Percentiles rank a stretch among this genome's conserved stretches.
These are phyloP conservation scores for Brachionus plicatilis DNA, from an alignment of 1,140 invertebrate genomes.

Conservation along the genomic window DNA sequence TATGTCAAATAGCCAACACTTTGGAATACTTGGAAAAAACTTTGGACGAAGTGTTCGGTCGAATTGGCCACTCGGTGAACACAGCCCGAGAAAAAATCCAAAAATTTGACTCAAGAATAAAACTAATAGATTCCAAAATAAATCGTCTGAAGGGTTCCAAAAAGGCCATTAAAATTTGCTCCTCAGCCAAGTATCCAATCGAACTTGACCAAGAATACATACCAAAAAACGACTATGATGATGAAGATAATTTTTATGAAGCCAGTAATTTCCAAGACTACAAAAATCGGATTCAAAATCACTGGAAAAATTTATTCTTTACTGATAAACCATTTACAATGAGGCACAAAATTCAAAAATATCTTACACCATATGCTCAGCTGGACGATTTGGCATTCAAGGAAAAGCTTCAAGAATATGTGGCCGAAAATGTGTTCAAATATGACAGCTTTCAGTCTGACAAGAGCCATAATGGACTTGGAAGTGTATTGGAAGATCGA, in stretches of 20 bases:
- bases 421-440: not conserved
- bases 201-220: not conserved
- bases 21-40: constrained; percentile 25
- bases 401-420: constrained; percentile 29
- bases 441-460: not conserved
- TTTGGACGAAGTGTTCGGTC: constrained; percentile 6
- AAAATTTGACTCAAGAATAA: constrained; percentile 15
- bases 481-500: constrained; percentile 4
- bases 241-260: constrained; percentile 35
- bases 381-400: constrained; percentile 32
- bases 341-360: constrained; percentile 37
- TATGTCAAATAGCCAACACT: constrained; percentile 29
- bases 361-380: constrained; percentile 7
- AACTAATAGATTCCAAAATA: constrained; percentile 26
- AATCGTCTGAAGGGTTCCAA: constrained; percentile 15
- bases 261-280: not conserved
- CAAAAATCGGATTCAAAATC: not conserved
- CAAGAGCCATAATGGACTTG: not conserved
- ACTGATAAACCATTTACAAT: not conserved
- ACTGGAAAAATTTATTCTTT: constrained; percentile 35
- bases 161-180: constrained; percentile 34
- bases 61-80: not conserved
- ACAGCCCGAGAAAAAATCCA: constrained; percentile 9
- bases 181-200: constrained; percentile 16
- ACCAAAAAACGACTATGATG: constrained; percentile 1